Base-by-base conservation (phyloP, 2,888 invertebrate species). In the Drosophila paranaensis region DNA sequence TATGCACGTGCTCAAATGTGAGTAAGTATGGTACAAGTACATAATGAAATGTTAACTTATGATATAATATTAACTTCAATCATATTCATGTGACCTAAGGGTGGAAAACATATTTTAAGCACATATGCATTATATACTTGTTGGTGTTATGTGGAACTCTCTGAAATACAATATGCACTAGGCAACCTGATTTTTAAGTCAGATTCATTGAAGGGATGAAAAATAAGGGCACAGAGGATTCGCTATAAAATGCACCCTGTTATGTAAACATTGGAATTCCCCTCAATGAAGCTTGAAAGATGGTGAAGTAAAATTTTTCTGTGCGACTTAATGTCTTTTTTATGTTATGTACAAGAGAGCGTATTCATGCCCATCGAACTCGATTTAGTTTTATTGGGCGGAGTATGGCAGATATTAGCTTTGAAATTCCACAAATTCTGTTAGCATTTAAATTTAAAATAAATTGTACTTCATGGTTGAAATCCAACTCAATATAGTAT, bases 251-350 rank as follows among this genome's bases (percentile, higher is more conserved):
- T 84, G 79, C 85, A 85, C 85, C 85, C 85, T 87, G 89, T 74
- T 78, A 79, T 82, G 61, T 81, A 82, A 83, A 82, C 79, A 81
- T 79, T 77, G 70, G 56, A 75, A 74, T 81, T 86, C 80, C 90
- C 87, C 79, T 87, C 69, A 54, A 65, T 63, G 64, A 81, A 79
- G 81, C 82, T 68, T 76, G 70, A 63, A 71, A 79, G 77, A 76
- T 80, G 77, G 75, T 65, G 66, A 76, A 74, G 71, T 77, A 79
- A 77, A 83, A 78, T 80, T 74, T 81, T 79, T 78, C 85, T 71
- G 60, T 71, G 78, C 66, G 66, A 68, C 81, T 82, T 87, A 82
- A 90, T 90, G 83, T 77, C 74, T 81, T 83, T 88, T 90, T 86
- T 89, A 87, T 79, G 84, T 86, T 86, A 88, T 90, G 63, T 83